Evolutionary conservation across 1,140 invertebrate genomes (phyloP).

Genomic region (Ostrea denselamellosa): DNA sequence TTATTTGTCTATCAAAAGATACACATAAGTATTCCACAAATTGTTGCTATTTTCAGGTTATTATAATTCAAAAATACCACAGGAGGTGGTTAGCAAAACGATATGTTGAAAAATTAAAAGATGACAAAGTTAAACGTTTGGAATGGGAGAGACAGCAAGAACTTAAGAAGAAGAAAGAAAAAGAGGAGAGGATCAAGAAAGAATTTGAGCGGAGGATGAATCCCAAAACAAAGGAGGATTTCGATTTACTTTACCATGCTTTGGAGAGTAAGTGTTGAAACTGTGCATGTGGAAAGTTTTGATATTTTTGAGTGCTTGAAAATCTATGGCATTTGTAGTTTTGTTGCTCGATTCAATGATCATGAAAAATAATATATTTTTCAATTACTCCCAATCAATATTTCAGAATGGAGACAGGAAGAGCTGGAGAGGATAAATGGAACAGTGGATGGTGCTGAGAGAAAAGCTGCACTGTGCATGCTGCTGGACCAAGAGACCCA

Average conservation of each 20-base stretch:
- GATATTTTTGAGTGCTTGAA: too few relatives aligned
- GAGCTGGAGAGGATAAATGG: conserved; percentile 77
- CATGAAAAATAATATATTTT: too few relatives aligned
- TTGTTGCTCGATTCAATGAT: too few relatives aligned
- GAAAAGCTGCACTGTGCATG: conserved; percentile 78
- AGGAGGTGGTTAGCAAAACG: conserved; percentile 71
- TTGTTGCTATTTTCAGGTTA: conserved; percentile 61
- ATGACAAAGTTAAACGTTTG: conserved; percentile 71
- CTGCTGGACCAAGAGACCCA: conserved; percentile 79
- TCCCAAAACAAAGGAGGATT: conserved; percentile 79
- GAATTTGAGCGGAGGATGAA: conserved; percentile 79
- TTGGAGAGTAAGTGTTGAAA: conserved; percentile 75
- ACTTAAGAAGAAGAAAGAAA: conserved; percentile 76
- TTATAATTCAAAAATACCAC: conserved; percentile 72
- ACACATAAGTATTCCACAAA: background rate
- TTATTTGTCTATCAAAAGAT: background rate
- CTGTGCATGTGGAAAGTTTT: too few relatives aligned
- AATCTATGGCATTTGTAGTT: too few relatives aligned
- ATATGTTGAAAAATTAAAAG: conserved; percentile 71
- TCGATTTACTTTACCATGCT: conserved; percentile 78
- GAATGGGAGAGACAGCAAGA: conserved; percentile 77
- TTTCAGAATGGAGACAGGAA: conserved; percentile 77
- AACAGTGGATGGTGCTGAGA: conserved; percentile 74
- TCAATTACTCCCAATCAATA: conserved; percentile 11
- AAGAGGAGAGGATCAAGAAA: conserved; percentile 76